phyloP scores from a whole-genome alignment of 2,797 vertebrate species.

The Sparus aurata region DNA sequence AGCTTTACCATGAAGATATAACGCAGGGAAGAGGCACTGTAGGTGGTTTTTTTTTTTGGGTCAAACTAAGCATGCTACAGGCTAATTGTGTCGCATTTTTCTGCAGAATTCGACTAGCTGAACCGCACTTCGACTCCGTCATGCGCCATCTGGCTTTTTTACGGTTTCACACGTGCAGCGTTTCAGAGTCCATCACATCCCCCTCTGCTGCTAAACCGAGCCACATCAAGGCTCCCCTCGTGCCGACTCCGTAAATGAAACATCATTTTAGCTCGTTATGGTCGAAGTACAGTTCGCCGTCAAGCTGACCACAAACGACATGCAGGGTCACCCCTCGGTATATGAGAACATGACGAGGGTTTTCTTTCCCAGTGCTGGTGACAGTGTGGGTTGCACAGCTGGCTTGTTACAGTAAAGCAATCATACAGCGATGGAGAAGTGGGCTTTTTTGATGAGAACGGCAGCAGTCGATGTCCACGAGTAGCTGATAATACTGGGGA shows the following conservation, averaged over 20 bases:
- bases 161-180: slow-evolving; percentile 49
- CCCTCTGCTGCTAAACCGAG: slow-evolving; percentile 45
- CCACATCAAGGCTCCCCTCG: slow-evolving; percentile 65
- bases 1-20: slow-evolving; percentile 15
- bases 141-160: slow-evolving; percentile 46
- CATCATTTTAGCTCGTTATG: slow-evolving; percentile 64
- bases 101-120: slow-evolving; percentile 2
- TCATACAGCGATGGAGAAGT: neutral
- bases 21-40: slow-evolving; percentile 8
- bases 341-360: slow-evolving; percentile 56
- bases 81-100: neutral
- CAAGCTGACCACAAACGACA: slow-evolving; percentile 63
- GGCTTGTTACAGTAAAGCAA: slow-evolving; percentile 27
- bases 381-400: slow-evolving; percentile 29
- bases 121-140: slow-evolving; percentile 15
- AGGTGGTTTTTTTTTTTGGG: neutral
- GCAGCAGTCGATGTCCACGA: neutral
- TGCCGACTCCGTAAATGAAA: slow-evolving; percentile 63
- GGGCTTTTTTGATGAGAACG: slow-evolving; percentile 16
- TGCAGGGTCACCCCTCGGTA: slow-evolving; percentile 37
- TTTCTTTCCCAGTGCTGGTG: slow-evolving; percentile 32
- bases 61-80: neutral
- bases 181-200: slow-evolving; percentile 34
- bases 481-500: neutral
- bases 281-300: slow-evolving; percentile 48